These are phyloP conservation scores for Calephelis nemesis DNA, from an alignment of 1,140 invertebrate species.

Conservation along the genomic window DNA sequence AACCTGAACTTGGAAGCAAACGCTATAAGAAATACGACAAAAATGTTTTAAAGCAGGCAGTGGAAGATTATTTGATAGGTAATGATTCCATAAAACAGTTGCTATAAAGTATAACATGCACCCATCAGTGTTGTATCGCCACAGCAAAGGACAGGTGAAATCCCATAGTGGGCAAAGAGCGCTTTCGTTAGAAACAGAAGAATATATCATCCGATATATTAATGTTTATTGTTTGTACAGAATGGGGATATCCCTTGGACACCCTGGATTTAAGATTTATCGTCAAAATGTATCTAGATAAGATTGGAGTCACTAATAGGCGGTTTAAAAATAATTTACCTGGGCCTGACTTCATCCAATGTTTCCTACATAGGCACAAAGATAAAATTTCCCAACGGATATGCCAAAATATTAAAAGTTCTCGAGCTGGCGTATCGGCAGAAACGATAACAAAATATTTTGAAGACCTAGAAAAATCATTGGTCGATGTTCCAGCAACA, in stretches of 20 bases:
- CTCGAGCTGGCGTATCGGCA: too few species aligned
- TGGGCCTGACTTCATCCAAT: constrained; percentile 35
- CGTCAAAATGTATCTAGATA: constrained; percentile 45
- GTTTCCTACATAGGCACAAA: constrained; percentile 41
- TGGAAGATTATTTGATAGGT: too few species aligned
- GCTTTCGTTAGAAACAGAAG: constrained; percentile 27
- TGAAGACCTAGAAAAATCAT: too few species aligned
- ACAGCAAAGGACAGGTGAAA: constrained; percentile 21
- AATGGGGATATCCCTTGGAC: too few species aligned
- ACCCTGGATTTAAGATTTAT: constrained; percentile 36
- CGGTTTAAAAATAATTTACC: constrained; percentile 47
- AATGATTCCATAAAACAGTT: too few species aligned
- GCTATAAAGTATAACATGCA: constrained; percentile 13
- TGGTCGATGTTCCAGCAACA: too few species aligned
- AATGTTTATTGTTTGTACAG: too few species aligned
- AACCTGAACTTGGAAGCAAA: background rate
- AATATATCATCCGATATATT: constrained; percentile 25
- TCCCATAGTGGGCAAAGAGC: constrained; percentile 30
- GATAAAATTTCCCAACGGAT: too few species aligned
- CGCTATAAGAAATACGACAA: background rate
- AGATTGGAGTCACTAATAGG: constrained; percentile 26
- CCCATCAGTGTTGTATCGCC: constrained; percentile 20
- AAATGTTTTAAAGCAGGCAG: too few species aligned
- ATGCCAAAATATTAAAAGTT: too few species aligned
- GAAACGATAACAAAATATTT: too few species aligned